Conservation (phyloP, 2,113 vertebrate genomes). For the Erinaceus europaeus region DNA sequence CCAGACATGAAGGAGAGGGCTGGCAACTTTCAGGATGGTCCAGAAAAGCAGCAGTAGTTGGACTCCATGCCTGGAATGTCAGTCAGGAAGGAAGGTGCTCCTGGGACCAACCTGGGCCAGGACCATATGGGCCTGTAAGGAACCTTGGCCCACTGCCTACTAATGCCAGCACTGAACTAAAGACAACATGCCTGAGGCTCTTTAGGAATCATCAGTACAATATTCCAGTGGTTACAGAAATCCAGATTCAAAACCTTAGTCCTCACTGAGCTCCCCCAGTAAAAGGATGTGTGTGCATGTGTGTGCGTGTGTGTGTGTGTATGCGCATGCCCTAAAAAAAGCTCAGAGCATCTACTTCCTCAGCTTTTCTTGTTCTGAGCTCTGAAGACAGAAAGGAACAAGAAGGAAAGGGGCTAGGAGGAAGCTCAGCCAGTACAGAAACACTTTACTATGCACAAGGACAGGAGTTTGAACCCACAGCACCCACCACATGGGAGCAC, state of each 20-base stretch:
- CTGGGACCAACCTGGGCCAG: neutral
- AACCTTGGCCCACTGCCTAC: neutral
- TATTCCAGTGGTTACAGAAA: neutral
- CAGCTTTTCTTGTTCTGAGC: too few species aligned
- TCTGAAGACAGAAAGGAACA: neutral
- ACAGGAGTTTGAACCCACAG: too few species aligned
- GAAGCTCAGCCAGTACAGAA: too few species aligned
- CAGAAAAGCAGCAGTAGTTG: neutral
- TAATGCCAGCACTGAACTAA: neutral
- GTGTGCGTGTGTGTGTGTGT: too few species aligned
- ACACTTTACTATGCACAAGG: too few species aligned
- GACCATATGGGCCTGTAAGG: constrained; percentile 6
- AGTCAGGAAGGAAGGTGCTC: constrained; percentile 9
- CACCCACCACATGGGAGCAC: too few species aligned
- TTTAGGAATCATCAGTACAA: neutral
- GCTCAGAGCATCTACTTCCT: too few species aligned
- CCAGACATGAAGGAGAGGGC: neutral
- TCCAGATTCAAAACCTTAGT: neutral
- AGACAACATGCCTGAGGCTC: neutral
- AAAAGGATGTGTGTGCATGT: too few species aligned
- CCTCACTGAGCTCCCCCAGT: neutral
- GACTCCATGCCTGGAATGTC: neutral
- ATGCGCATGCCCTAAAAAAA: too few species aligned
- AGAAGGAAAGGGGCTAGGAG: neutral
- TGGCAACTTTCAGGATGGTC: neutral